Percentiles rank a stretch among this genome's conserved stretches.
These are phyloP conservation scores for Rhynchonycteris naso DNA, from an alignment of 2,797 vertebrate genomes.

Conservation along the genomic window DNA sequence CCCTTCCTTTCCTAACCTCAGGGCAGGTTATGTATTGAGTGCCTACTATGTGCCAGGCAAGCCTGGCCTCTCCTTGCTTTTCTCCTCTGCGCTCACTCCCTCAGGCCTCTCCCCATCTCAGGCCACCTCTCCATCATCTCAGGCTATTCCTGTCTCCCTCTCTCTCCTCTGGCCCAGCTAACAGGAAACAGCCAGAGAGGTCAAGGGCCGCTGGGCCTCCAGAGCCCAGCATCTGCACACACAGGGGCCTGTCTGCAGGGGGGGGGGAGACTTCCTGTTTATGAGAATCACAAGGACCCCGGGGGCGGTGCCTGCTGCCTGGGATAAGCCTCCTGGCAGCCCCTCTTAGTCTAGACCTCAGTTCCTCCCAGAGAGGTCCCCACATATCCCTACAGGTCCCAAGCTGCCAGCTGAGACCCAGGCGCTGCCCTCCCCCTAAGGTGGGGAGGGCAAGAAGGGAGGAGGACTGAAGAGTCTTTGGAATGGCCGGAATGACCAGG, in stretches of 20 bases:
- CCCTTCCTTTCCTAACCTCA: not conserved
- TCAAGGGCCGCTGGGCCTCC: constrained; percentile 53
- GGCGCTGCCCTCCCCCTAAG: not conserved
- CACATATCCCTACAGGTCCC: not conserved
- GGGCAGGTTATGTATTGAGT: not conserved
- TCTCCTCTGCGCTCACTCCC: not conserved
- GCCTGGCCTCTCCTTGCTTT: not conserved
- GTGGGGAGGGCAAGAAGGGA: not conserved
- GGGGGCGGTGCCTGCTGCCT: constrained; percentile 21
- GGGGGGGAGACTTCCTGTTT: constrained; percentile 71
- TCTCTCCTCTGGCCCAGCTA: constrained; percentile 52
- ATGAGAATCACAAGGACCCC: constrained; percentile 62
- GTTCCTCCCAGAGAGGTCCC: constrained; percentile 32
- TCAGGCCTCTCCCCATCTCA: not conserved
- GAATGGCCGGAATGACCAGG: constrained; percentile 52
- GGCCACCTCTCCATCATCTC: not conserved
- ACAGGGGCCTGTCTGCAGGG: constrained; percentile 8
- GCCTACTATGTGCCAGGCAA: constrained; percentile 41
- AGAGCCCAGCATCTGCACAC: constrained; percentile 6
- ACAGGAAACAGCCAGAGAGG: constrained; percentile 72
- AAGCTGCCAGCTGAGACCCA: not conserved
- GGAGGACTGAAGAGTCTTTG: constrained; percentile 50
- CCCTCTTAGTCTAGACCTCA: not conserved
- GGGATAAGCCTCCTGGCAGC: not conserved
- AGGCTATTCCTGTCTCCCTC: not conserved